These are phyloP conservation scores for Luidia sarsii DNA, from an alignment of 53 echinoderm and acorn worm species.

Conservation along the genomic window DNA sequence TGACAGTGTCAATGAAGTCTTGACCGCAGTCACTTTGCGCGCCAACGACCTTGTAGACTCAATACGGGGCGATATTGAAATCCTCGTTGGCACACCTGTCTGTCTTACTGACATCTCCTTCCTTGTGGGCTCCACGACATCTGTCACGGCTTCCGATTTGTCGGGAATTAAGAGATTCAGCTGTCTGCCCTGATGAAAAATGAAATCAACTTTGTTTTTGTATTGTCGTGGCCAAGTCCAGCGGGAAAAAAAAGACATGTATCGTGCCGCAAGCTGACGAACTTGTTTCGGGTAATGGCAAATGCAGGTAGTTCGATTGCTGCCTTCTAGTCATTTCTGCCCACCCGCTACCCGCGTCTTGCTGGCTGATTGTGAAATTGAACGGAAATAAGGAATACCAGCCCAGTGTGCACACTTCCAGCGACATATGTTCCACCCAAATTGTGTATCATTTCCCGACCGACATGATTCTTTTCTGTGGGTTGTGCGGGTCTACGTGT, in stretches of 20 bases:
- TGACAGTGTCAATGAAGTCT: too few relatives aligned
- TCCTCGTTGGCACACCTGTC: slow-evolving; percentile 36
- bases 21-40: too few relatives aligned
- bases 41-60: too few relatives aligned
- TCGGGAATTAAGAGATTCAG: neutral
- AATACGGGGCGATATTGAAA: too few relatives aligned
- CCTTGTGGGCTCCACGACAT: slow-evolving; percentile 20
- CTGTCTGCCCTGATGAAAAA: too few relatives aligned
- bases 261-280: too few relatives aligned
- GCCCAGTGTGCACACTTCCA: slow-evolving; percentile 1
- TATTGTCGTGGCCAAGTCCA: too few relatives aligned
- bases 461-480: slow-evolving; percentile 12
- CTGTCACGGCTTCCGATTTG: slow-evolving; percentile 34
- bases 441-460: slow-evolving; percentile 26
- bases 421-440: slow-evolving; percentile 47
- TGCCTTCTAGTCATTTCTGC: neutral
- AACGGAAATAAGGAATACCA: slow-evolving; percentile 41
- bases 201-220: too few relatives aligned
- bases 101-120: neutral
- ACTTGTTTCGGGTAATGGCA: neutral
- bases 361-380: slow-evolving; percentile 53
- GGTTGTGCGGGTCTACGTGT: too few relatives aligned
- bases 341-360: neutral
- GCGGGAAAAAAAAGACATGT: too few relatives aligned
- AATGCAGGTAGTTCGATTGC: slow-evolving; percentile 13